phyloP scores from a whole-genome alignment of 2,113 vertebrate genomes.

The Gobius niger region DNA sequence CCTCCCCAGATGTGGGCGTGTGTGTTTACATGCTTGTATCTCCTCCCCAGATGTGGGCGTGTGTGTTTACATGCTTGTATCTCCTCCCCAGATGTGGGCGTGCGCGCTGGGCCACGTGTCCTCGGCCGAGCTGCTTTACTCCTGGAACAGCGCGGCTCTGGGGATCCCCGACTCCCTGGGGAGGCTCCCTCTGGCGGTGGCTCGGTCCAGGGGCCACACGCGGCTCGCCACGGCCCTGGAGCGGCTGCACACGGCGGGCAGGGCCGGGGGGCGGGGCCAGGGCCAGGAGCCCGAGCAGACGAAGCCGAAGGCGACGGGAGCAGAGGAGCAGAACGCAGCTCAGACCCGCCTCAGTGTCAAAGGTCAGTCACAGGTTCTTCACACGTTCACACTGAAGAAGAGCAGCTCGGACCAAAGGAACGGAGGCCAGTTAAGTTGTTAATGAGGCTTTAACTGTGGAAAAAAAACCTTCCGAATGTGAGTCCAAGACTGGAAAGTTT shows the following conservation, averaged over 20 bases:
- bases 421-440: no score
- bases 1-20: not conserved
- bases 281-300: no score
- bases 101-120: slow-evolving; percentile 87
- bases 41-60: not conserved
- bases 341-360: no score
- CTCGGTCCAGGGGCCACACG: slow-evolving; percentile 85
- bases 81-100: slow-evolving; percentile 81
- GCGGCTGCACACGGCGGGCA: slow-evolving; percentile 79
- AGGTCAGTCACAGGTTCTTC: no score
- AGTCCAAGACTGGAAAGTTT: no score
- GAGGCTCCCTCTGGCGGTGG: slow-evolving; percentile 85
- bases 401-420: no score
- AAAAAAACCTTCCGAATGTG: no score
- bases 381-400: no score
- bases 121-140: slow-evolving; percentile 83
- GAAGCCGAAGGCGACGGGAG: not conserved
- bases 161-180: slow-evolving; percentile 87
- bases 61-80: not conserved
- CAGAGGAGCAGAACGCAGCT: not conserved
- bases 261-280: not conserved
- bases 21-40: not conserved
- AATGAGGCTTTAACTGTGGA: no score
- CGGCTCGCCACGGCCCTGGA: slow-evolving; percentile 83
- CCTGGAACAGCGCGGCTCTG: slow-evolving; percentile 82